Evolutionary conservation across 2,888 invertebrate species (phyloP).

Genomic region (Drosophila lutescens): DNA sequence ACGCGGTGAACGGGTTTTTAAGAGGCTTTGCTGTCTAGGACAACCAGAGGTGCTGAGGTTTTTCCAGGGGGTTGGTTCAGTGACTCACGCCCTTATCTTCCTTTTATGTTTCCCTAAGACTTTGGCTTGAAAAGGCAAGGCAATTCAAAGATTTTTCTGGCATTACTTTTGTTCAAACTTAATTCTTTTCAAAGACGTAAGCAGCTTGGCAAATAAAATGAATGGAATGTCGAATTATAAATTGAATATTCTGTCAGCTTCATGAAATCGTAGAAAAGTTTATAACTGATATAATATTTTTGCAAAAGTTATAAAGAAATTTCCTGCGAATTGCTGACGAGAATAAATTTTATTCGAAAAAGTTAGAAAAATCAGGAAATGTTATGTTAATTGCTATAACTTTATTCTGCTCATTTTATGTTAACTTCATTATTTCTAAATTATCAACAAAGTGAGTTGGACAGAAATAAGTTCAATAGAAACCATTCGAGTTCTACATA

Average conservation of each 20-base stretch:
- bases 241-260: neutral
- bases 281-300: neutral
- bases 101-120: neutral
- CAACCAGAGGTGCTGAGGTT: slow-evolving; percentile 19
- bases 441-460: too few relatives aligned
- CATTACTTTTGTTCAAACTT: neutral
- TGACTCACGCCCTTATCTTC: slow-evolving; percentile 20
- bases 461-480: too few relatives aligned
- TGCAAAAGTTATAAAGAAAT: neutral
- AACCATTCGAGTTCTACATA: too few relatives aligned
- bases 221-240: neutral
- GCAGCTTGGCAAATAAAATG: neutral
- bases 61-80: slow-evolving; percentile 1
- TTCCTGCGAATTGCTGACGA: too few relatives aligned
- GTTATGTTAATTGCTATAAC: too few relatives aligned
- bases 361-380: too few relatives aligned
- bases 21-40: slow-evolving; percentile 27
- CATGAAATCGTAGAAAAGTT: neutral
- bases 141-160: slow-evolving; percentile 1
- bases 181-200: slow-evolving; percentile 9
- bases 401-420: too few relatives aligned
- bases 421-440: too few relatives aligned
- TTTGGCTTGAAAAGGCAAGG: slow-evolving; percentile 7
- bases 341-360: too few relatives aligned
- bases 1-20: neutral